Evolutionary conservation across 2,888 invertebrate genomes (phyloP), one percentile per base, ranked within the genome.

Genomic region (Perdita meconis): DNA sequence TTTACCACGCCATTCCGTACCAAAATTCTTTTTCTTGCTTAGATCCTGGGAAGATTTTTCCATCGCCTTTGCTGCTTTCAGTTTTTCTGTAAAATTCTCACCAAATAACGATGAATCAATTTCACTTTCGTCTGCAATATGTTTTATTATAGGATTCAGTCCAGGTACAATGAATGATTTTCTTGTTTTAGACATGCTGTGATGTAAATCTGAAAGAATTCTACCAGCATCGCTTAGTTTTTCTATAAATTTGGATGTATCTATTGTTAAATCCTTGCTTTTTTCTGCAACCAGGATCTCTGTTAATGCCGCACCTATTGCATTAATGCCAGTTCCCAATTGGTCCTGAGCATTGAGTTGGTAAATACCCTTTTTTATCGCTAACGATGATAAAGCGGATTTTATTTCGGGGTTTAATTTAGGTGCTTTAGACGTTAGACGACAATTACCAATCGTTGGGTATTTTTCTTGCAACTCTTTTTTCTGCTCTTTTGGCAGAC

Each of bases 321-420:
- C 51, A n/a, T 51, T 51, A 51, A 51, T 51, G 26, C 51, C 51
- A 2, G 51, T 26, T 30, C 51, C 30, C 30, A 51, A 26, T 26
- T 51, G 8, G n/a, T 26, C 26, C 30, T 51, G 51, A n/a, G 6
- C 51, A 26, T 26, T 26, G n/a, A 26, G n/a, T 22, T 51, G 51
- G 30, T 30, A 40, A 6, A 16, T 16, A 16, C 40, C 57, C 57
- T 40, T 38, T n/a, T 57, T 57, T 24, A 40, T 22, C 40, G 40
- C n/a, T 2, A 44, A 19, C 42, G 24, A 19, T 22, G 24, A 44
- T 42, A 59, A 42, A 5, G n/a, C 40, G 26, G 26, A 16, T 26
- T 59, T 59, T 6, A 59, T 30, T 26, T 59, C 59, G 12, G 16
- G 42, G 16, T 59, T 59, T 24, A 59, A 38, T 24, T 26, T 59